Percentiles rank a stretch among this genome's conserved stretches.
phyloP scores from a whole-genome alignment of 2,797 vertebrate species.

The Pseudochirops corinnae region DNA sequence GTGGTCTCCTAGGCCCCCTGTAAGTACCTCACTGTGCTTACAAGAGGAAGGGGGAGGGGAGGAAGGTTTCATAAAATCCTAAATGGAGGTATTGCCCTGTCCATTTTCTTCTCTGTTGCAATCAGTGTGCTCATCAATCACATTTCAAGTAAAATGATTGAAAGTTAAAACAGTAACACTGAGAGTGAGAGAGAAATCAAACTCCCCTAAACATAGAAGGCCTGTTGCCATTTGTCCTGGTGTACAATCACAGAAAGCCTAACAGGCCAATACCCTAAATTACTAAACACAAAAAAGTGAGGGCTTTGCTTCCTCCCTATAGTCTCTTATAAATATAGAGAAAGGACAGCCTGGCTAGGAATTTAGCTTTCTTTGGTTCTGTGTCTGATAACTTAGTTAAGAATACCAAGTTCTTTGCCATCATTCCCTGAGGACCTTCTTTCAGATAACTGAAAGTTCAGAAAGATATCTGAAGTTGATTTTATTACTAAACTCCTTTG shows the following conservation, averaged over 20 bases:
- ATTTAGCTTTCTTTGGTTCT: not conserved
- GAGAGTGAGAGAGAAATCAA: slow-evolving; percentile 72
- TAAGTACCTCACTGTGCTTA: not conserved
- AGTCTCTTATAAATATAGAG: not conserved
- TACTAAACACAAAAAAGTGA: not conserved
- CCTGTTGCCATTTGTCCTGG: slow-evolving; percentile 65
- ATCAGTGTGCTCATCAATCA: slow-evolving; percentile 47
- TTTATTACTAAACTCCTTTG: not conserved
- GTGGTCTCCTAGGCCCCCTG: not conserved
- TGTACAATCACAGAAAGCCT: slow-evolving; percentile 22
- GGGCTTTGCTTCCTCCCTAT: not conserved
- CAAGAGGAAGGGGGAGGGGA: not conserved
- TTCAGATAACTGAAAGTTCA: not conserved
- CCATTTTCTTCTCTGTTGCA: slow-evolving; percentile 17
- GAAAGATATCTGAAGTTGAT: not conserved
- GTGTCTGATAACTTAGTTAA: not conserved
- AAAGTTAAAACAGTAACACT: slow-evolving; percentile 65
- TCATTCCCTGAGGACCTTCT: not conserved
- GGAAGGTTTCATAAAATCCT: not conserved
- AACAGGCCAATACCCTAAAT: slow-evolving; percentile 21
- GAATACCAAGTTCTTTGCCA: not conserved
- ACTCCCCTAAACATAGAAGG: slow-evolving; percentile 62
- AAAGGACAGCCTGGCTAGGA: not conserved
- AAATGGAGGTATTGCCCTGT: not conserved
- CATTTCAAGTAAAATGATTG: slow-evolving; percentile 70